Evolutionary conservation across 2,888 invertebrate genomes (phyloP).

Genomic region (Andrena chrysosceles): DNA sequence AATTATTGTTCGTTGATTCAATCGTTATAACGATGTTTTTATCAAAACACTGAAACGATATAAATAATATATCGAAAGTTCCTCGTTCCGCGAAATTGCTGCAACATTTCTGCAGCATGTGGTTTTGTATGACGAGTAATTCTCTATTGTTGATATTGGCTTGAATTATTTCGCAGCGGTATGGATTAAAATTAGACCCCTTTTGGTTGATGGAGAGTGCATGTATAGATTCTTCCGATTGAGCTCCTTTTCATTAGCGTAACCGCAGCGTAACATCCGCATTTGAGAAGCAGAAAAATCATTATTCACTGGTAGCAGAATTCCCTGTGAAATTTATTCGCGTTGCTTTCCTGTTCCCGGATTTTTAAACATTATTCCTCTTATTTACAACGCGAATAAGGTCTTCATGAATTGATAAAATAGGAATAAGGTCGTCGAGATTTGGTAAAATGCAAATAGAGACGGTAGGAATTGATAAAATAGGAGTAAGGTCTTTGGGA

Average conservation of each 20-base stretch:
- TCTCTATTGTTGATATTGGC: too few species aligned
- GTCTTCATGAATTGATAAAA: not conserved
- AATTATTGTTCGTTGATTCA: too few species aligned
- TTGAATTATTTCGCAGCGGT: not conserved
- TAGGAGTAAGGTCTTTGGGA: not conserved
- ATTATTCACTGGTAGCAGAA: conserved; percentile 25
- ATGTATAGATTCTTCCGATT: not conserved
- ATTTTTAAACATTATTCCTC: not conserved
- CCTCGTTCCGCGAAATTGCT: too few species aligned
- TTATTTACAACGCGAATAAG: not conserved
- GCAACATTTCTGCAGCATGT: too few species aligned
- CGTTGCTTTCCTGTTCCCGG: not conserved
- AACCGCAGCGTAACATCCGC: conserved; percentile 10
- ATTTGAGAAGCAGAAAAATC: conserved; percentile 25
- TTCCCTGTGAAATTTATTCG: conserved; percentile 17
- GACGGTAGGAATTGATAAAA: not conserved
- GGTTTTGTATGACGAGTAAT: too few species aligned
- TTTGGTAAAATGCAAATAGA: conserved; percentile 1
- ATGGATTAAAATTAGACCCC: not conserved
- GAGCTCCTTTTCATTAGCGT: conserved; percentile 13
- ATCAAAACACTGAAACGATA: too few species aligned
- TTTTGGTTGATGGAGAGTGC: not conserved
- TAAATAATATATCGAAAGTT: too few species aligned
- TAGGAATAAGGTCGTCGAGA: not conserved
- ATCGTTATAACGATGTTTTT: too few species aligned